Percentiles rank a stretch among this genome's conserved stretches.
These are phyloP conservation scores for Drosophila pseudotalamancana DNA, from an alignment of 2,888 invertebrate species.

Conservation along the genomic window DNA sequence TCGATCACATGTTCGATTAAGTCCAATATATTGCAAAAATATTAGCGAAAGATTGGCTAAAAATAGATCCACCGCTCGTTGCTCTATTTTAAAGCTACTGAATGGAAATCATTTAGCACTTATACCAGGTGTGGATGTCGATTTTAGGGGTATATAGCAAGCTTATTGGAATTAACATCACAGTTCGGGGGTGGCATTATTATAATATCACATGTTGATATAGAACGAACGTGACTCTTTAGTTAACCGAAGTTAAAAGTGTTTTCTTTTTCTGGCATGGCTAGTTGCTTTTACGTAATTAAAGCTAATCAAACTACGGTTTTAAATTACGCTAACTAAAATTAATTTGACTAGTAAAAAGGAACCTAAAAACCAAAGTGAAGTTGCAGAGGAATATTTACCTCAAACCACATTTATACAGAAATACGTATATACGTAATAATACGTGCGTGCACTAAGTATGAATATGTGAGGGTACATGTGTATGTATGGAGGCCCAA, in stretches of 20 bases:
- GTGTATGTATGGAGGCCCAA: conserved; percentile 25
- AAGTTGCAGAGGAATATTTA: conserved; percentile 1
- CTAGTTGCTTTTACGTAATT: not conserved
- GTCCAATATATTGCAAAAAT: conserved; percentile 47
- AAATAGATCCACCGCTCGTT: conserved; percentile 42
- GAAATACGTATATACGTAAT: not conserved
- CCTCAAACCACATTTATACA: not conserved
- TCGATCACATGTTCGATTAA: conserved; percentile 52
- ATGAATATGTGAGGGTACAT: not conserved
- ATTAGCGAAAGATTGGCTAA: conserved; percentile 34
- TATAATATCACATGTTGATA: conserved; percentile 35
- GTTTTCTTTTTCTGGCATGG: conserved; percentile 1
- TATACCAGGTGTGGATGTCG: conserved; percentile 41
- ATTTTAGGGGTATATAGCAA: conserved; percentile 25
- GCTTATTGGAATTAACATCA: conserved; percentile 15
- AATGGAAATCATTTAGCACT: conserved; percentile 31
- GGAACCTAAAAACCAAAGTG: not conserved
- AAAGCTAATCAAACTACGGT: no score
- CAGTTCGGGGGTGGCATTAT: conserved; percentile 28
- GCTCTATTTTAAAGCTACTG: conserved; percentile 28
- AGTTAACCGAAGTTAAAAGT: no score
- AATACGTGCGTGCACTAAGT: not conserved
- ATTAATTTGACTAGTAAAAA: not conserved
- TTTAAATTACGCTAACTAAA: not conserved
- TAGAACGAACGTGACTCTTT: conserved; percentile 38